Base-by-base conservation (phyloP, 2,888 invertebrate species). In the Spicauda simplicius region DNA sequence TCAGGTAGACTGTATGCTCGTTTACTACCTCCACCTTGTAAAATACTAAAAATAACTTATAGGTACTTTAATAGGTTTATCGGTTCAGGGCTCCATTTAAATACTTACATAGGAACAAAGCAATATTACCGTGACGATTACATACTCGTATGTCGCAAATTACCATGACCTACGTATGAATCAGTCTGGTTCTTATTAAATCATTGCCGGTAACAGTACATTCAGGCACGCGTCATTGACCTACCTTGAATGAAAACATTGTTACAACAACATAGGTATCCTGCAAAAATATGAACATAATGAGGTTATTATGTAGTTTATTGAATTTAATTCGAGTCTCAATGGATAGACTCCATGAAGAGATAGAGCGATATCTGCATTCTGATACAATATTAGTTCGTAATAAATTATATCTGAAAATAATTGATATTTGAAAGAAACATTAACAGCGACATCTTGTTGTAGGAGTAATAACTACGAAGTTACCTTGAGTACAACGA, bases 101-200 rank as follows among this genome's bases (percentile, higher is more conserved):
- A 4, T 37, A n/a, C n/a, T n/a, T n/a, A 12, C 12, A 33, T 33
- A 6, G 37, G 12, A 37, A 37, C 12, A 37, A 37, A 12, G 12
- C 12, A 12, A 37, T 12, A 37, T 37, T 37, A 37, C 12, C 37
- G 1, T 37, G 2, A 37, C 37, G 37, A 37, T 37, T 45, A 45
- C 45, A n/a, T n/a, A 45, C n/a, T 45, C n/a, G n/a, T 45, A n/a
- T 6, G 45, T 45, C 45, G n/a, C n/a, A 45, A 45, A 45, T 45
- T 45, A 45, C 45, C 45, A 45, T 45, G 45, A 45, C 45, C 45
- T 45, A 45, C 45, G 45, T 5, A 45, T 45, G 45, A 45, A n/a
- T 45, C 45, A 45, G n/a, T 45, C 41, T 41, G n/a, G 45, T 45
- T n/a, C 45, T 5, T 45, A 45, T 11, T n/a, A 45, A 45, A 45